phyloP scores from a whole-genome alignment of 2,797 vertebrate species.

The Rhinogobio ventralis region DNA sequence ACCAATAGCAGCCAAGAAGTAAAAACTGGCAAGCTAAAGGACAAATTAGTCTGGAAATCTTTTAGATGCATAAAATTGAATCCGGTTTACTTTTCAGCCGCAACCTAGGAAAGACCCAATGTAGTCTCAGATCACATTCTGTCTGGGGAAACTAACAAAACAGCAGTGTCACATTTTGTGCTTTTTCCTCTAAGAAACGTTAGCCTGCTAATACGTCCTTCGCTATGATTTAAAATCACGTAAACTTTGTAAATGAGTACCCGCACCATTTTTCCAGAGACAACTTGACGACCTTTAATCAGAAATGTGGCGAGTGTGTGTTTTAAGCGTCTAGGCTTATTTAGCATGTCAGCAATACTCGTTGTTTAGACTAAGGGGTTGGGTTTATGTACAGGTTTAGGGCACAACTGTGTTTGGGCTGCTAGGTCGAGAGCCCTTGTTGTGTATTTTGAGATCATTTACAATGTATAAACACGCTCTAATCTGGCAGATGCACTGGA shows the following conservation, averaged over 20 bases:
- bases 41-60: constrained; percentile 1
- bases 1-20: background rate
- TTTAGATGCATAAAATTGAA: constrained; percentile 21
- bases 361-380: constrained; percentile 63
- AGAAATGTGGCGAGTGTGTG: constrained; percentile 18
- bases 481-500: constrained; percentile 67
- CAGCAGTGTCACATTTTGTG: background rate
- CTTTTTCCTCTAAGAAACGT: background rate
- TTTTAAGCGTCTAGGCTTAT: constrained; percentile 26
- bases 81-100: constrained; percentile 9
- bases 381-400: constrained; percentile 65
- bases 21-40: background rate
- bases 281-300: constrained; percentile 15
- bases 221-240: constrained; percentile 30
- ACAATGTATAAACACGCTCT: constrained; percentile 71
- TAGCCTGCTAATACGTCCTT: constrained; percentile 2
- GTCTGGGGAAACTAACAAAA: background rate
- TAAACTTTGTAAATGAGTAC: constrained; percentile 20
- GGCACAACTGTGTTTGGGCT: constrained; percentile 67
- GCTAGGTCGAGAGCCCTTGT: constrained; percentile 62
- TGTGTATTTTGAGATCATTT: constrained; percentile 73
- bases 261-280: background rate
- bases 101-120: background rate
- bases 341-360: constrained; percentile 41
- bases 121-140: background rate